Evolutionary conservation across 2,113 vertebrate species (phyloP), one percentile per base, ranked within the genome.

Genomic region (Corydoras maculifer): DNA sequence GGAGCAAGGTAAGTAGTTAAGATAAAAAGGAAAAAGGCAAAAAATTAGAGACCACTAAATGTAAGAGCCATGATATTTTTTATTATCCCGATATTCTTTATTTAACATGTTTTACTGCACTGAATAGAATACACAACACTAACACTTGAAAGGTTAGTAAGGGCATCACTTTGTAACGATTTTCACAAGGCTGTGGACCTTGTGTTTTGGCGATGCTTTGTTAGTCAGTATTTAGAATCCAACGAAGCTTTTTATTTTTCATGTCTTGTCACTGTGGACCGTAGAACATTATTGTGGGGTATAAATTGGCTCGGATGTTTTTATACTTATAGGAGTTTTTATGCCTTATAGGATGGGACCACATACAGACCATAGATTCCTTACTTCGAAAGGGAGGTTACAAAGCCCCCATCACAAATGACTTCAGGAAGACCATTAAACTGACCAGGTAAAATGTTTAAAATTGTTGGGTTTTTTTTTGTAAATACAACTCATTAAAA

Each of bases 341-440:
- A 50, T 74, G 3, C 87, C 11, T 2, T 60, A 8, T 9, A 99
- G 96, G 97, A 90, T 99, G 97, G 96, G 97, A 99, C 96, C 97
- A 99, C 87, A 98, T 99, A 95, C 97, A 99, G 89, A 99, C 97
- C 90, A 99, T 99, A 93, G 97, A 99, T 94, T 99, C 97, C 87
- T 97, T 99, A 91, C 86, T 99, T 88, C 94, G 97, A 90, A 99
- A 99, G 93, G 97, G 97, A 92, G 97, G 97, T 83, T 99, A 98
- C 88, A 99, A 99, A 92, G 95, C 96, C 92, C 94, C 95, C 9
- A 99, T 99, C 83, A 97, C 94, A 86, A 98, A 96, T 83, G 97
- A 99, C 89, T 99, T 99, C 94, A 98, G 97, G 94, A 99, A 99
- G 93, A 97, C 95, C 87, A 99, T 99, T 91, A 99, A 99, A 92